Evolutionary conservation across 2,797 vertebrate genomes (phyloP).

Genomic region (Eptatretus atami): DNA sequence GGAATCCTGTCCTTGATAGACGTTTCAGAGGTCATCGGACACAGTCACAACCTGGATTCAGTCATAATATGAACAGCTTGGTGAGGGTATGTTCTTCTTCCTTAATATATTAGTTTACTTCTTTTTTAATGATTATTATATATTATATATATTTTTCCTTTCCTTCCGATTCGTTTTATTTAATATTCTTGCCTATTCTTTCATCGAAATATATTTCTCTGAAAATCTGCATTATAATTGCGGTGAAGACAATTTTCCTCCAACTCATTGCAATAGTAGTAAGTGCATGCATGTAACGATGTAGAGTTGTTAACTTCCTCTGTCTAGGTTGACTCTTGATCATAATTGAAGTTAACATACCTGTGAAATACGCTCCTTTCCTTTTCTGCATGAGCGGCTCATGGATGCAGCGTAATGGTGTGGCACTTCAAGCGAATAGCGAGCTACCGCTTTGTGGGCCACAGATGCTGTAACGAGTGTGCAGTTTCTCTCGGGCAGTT

Average conservation of each 20-base stretch:
- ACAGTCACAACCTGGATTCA: conserved; percentile 50
- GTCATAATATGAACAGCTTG: conserved; percentile 39
- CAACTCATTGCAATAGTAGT: too few relatives aligned
- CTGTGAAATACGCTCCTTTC: neutral
- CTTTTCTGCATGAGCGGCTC: conserved; percentile 26
- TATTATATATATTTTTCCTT: too few relatives aligned
- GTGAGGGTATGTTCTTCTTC: conserved; percentile 16
- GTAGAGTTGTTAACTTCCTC: neutral
- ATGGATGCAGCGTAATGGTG: conserved; percentile 63
- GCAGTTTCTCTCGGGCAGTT: conserved; percentile 70
- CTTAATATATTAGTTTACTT: too few relatives aligned
- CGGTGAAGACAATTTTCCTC: too few relatives aligned
- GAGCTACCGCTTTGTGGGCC: conserved; percentile 62
- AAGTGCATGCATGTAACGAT: too few relatives aligned
- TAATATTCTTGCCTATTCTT: too few relatives aligned
- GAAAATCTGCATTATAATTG: too few relatives aligned
- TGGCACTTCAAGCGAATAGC: conserved; percentile 74
- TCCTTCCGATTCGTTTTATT: too few relatives aligned
- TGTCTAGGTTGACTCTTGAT: neutral
- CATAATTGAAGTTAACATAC: too few relatives aligned
- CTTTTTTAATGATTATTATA: too few relatives aligned
- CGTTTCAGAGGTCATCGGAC: conserved; percentile 73
- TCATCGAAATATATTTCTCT: too few relatives aligned
- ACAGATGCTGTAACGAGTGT: conserved; percentile 50
- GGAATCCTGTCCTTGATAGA: conserved; percentile 53